Evolutionary conservation across 2,797 vertebrate genomes (phyloP), one percentile per base, ranked within the genome.

Genomic region (Sciurus carolinensis): DNA sequence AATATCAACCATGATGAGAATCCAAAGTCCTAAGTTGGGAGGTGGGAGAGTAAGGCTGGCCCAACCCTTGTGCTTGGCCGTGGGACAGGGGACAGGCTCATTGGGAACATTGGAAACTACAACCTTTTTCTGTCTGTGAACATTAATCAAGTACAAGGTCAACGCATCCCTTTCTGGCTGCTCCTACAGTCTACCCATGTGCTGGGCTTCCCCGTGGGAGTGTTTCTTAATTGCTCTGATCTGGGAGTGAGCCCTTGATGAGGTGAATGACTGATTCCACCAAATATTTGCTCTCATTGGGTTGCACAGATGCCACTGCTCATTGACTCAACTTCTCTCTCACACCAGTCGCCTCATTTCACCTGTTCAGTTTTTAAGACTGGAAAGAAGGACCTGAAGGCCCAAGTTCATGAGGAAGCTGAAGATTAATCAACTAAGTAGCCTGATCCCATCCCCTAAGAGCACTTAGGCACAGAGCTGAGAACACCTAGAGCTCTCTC

Each of bases 181-280:
- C 44, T 87, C 71, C 54, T 64, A 30, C 54, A 81, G 52, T 54
- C 42, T 69, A 18, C 26, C 26, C 66, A 67, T 42, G 4, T 13
- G 5, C 30, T 1, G 1, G 85, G 22, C 36, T 86, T 96, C 30
- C 26, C 79, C 3, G 0, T 36, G 62, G 39, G 24, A 88, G 11
- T 54, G 1, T n/a, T 47, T 47, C 28, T 24, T 50, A 7, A 22
- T 20, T 71, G 79, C 54, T 82, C 28, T 33, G 20, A 36, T 81
- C 26, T 47, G 18, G 22, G 50, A 72, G 52, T 28, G 13, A 33
- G 10, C 0, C 6, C 20, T 7, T 3, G 2, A 26, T 20, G 20
- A 5, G 72, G 54, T 33, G 36, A 85, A 18, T 26, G 91, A 71
- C 17, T 33, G 15, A 28, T 12, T 67, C 33, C 39, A 28, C 36